A percentile compares a stretch with the other conserved stretches of the same genome.
Evolutionary conservation across 2,888 invertebrate species (phyloP).

Genomic region (Acrobasis consociella): DNA sequence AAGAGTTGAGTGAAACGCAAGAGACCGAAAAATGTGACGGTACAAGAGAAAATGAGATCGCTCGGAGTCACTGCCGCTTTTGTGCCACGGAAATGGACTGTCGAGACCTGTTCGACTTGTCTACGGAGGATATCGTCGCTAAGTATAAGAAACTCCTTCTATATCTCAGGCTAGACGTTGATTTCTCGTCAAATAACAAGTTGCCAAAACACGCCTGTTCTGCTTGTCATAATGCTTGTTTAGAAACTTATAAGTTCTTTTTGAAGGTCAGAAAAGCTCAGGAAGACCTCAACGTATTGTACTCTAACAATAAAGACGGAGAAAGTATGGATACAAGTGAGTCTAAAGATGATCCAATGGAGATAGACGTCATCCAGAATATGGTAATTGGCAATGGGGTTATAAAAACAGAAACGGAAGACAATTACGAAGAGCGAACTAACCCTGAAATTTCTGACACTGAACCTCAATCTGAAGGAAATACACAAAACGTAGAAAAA

Average conservation of each 20-base stretch:
- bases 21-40: background rate
- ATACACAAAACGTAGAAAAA: background rate
- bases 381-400: constrained; percentile 3
- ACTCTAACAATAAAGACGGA: background rate
- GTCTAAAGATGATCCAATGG: constrained; percentile 1
- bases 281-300: background rate
- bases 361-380: constrained; percentile 8
- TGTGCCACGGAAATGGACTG: constrained; percentile 13
- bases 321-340: background rate
- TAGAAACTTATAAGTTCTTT: constrained; percentile 7
- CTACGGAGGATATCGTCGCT: constrained; percentile 5
- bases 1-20: background rate
- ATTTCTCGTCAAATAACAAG: background rate
- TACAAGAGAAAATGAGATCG: background rate
- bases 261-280: constrained; percentile 5
- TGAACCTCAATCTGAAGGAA: background rate
- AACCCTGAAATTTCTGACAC: background rate
- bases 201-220: constrained; percentile 1
- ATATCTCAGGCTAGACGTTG: constrained; percentile 2
- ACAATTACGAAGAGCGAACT: background rate
- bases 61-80: background rate
- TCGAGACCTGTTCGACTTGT: constrained; percentile 1
- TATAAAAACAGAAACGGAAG: constrained; percentile 1
- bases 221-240: constrained; percentile 4
- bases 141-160: constrained; percentile 5